Evolutionary conservation across 2,113 vertebrate species (phyloP).

Genomic region (Petrocephalus zakoni): DNA sequence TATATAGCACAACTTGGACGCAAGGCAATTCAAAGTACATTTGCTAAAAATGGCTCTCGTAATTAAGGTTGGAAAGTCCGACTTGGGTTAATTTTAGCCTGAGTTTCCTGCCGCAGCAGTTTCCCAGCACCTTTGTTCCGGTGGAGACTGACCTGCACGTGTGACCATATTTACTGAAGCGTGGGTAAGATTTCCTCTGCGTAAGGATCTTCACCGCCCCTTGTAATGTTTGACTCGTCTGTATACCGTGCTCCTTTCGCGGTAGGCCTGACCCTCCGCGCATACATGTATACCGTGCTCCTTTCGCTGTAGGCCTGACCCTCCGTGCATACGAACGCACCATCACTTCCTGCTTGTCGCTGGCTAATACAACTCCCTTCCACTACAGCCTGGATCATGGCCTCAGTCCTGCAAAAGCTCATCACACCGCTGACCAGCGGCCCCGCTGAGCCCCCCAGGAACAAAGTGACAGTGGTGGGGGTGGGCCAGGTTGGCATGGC

Average conservation of each 20-base stretch:
- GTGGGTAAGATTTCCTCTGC: no score
- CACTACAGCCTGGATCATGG: slow-evolving; percentile 63
- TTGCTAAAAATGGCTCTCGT: not conserved
- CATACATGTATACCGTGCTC: not conserved
- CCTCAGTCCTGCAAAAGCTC: slow-evolving; percentile 80
- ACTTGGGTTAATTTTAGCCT: not conserved
- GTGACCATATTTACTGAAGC: not conserved
- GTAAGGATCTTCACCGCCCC: not conserved
- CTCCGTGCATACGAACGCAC: no score
- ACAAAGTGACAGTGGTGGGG: slow-evolving; percentile 88
- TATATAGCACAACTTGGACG: no score
- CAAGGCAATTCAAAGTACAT: no score
- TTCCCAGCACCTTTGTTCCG: not conserved
- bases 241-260: not conserved
- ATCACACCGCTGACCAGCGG: slow-evolving; percentile 60
- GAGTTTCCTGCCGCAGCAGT: not conserved
- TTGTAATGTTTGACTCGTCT: not conserved
- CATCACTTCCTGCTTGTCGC: no score
- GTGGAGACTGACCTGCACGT: not conserved
- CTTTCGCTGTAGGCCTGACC: not conserved
- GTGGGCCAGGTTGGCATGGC: slow-evolving; percentile 96
- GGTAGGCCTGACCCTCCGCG: not conserved
- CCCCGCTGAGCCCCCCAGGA: slow-evolving; percentile 58
- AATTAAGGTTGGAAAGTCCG: not conserved
- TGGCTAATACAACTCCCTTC: slow-evolving; percentile 16